These are phyloP conservation scores for Tyrannus savana DNA, from an alignment of 2,113 vertebrate species.

Conservation along the genomic window DNA sequence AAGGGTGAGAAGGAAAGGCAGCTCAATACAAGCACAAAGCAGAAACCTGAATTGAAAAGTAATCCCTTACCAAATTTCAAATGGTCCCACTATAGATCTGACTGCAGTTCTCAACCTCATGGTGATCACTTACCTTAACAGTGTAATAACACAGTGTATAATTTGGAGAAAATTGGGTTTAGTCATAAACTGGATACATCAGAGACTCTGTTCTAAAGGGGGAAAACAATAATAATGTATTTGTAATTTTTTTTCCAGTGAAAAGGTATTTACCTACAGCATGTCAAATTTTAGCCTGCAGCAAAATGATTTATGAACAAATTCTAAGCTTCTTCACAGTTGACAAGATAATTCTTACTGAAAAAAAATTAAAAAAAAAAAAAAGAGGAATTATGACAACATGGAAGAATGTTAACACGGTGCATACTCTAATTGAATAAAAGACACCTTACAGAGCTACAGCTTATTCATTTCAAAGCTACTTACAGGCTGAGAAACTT, in stretches of 20 bases:
- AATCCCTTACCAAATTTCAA: background rate
- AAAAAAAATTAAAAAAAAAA: background rate
- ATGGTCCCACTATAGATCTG: background rate
- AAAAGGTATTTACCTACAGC: background rate
- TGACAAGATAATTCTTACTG: constrained; percentile 36
- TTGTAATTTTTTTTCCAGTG: background rate
- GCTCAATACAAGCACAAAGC: background rate
- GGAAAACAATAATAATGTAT: background rate
- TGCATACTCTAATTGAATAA: constrained; percentile 33
- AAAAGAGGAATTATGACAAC: constrained; percentile 12
- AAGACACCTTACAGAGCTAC: constrained; percentile 14
- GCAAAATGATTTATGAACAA: constrained; percentile 43
- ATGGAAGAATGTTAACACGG: constrained; percentile 37
- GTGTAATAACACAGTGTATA: background rate
- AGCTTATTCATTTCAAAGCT: constrained; percentile 38
- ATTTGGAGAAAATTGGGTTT: background rate
- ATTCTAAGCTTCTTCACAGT: constrained; percentile 17
- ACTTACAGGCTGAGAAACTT: constrained; percentile 6
- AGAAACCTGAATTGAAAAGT: background rate
- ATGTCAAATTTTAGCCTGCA: constrained; percentile 19
- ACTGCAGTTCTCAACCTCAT: background rate
- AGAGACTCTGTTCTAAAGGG: background rate
- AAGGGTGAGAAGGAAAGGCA: background rate
- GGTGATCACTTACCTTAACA: background rate
- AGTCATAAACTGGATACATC: background rate